These are phyloP conservation scores for Enhydra lutris DNA, from an alignment of 2,113 vertebrate species.

Conservation along the genomic window DNA sequence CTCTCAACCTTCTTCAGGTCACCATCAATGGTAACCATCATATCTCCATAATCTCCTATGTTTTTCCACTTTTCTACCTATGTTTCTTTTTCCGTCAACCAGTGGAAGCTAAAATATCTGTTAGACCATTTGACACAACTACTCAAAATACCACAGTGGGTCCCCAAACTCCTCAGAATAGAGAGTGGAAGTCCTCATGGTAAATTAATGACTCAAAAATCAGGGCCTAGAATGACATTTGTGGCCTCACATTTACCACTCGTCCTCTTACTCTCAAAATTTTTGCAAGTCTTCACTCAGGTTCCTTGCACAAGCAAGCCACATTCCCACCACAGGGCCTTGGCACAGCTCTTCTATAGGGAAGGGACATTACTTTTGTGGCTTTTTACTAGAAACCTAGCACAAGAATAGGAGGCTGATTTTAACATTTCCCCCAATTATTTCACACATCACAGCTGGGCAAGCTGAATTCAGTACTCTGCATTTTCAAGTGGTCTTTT, in stretches of 20 bases:
- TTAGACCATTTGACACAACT: background rate
- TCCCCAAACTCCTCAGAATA: background rate
- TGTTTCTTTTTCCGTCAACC: background rate
- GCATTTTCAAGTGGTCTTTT: background rate
- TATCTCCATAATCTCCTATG: background rate
- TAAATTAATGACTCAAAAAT: too few relatives aligned
- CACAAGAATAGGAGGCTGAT: background rate
- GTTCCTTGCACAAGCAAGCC: background rate
- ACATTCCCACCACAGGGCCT: background rate
- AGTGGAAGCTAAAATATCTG: background rate
- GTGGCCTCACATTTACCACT: background rate
- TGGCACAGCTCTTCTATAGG: background rate
- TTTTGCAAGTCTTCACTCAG: background rate
- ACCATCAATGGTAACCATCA: background rate
- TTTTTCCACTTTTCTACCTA: background rate
- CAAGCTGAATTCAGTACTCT: background rate
- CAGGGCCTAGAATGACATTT: background rate
- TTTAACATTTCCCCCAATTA: background rate
- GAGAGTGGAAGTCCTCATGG: background rate
- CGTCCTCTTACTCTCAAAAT: background rate
- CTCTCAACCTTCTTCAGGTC: background rate
- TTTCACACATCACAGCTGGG: background rate
- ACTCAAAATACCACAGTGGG: background rate
- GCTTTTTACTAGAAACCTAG: background rate
- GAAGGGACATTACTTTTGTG: background rate